Base-by-base conservation (phyloP, 1,140 invertebrate species). In the Diachasma alloeum region DNA sequence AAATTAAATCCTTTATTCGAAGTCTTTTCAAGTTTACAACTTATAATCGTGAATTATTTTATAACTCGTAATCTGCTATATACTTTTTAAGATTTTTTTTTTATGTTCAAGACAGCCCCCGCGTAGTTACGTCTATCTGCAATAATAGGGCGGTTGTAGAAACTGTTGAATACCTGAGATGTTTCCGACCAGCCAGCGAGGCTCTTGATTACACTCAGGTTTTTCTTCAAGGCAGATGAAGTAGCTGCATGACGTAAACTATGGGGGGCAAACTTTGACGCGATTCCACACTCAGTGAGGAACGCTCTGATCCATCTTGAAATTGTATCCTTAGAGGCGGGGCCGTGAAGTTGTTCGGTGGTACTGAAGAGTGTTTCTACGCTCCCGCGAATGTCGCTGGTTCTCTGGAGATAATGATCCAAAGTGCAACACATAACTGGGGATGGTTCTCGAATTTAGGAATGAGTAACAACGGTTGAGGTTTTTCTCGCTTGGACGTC, bases 141-240 rank as follows among this genome's bases (percentile, higher is more conserved):
- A 36, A 73, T 53, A n/a, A 78, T 73, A 4, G 76, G 76, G n/a
- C 75, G n/a, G 53, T 76, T 72, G 15, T 76, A 76, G 31, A 76
- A 76, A 9, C 1, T 63, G 9, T 76, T 56, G 26, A 76, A 76
- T 1, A 76, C 75, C 11, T 76, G 70, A 0, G 75, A 76, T 36
- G 10, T 75, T 3, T 42, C 0, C 11, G 75, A 77, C 70, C 75
- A 77, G 5, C 69, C 67, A 11, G 69, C 74, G 11, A 75, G 19
- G 10, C 31, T 75, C 46, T 75, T 75, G 11, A 72, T 72, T 1
- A 72, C 19, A 59, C 56, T 76, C 9, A 76, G 0, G 4, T 78
- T 66, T 15, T 74, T 78, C 15, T 48, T 56, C 17, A 56, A 6
- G 3, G 72, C 76, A 13, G 72, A 53, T 37, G 76, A 74, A 0